Conservation (phyloP, 2,797 vertebrate species). For the Otolemur crassicaudatus region DNA sequence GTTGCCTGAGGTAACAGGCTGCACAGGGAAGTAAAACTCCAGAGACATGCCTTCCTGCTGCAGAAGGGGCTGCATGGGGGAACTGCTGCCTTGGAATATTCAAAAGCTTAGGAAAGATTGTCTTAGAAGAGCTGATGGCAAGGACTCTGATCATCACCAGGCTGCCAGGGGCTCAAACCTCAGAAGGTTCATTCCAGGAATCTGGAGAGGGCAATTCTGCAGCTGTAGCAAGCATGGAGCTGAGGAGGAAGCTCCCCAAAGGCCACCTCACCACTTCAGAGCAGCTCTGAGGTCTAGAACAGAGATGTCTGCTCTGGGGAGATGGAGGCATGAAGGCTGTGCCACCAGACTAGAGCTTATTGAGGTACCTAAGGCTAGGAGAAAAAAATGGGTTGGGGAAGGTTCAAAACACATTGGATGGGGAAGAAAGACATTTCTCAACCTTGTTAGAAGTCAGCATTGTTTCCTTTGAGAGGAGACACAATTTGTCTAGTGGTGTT, state of each 20-base stretch:
- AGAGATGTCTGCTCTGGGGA: background rate
- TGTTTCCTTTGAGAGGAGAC: background rate
- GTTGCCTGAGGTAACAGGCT: background rate
- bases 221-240: background rate
- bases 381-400: background rate
- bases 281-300: background rate
- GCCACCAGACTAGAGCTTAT: background rate
- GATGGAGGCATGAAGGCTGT: background rate
- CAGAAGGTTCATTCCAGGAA: background rate
- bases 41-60: background rate
- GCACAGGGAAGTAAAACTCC: background rate
- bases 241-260: background rate
- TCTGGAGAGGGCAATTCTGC: background rate
- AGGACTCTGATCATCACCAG: background rate
- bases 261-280: background rate
- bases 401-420: background rate
- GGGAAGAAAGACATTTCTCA: background rate
- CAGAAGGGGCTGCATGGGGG: background rate
- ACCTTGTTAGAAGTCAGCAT: background rate
- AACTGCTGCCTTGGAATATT: background rate
- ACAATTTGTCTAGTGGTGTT: background rate
- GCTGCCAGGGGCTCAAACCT: background rate
- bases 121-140: background rate
- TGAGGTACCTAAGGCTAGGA: background rate
- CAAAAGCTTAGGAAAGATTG: background rate